Evolutionary conservation across 92 coral and sea anemone species (phyloP).

Genomic region (Zoanthus sociatus): DNA sequence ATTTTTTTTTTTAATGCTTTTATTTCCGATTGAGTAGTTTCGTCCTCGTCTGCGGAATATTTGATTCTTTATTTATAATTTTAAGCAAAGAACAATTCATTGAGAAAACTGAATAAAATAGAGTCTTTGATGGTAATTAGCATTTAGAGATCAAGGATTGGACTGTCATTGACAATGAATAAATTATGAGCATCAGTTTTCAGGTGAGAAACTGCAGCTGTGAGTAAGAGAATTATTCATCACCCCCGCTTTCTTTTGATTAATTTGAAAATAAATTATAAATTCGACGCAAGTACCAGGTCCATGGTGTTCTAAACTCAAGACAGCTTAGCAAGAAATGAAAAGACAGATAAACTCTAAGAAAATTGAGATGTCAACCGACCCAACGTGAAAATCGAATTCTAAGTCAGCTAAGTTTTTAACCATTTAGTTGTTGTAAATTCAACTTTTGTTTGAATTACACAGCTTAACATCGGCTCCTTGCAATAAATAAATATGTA

Average conservation of each 20-base stretch:
- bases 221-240: conserved; percentile 35
- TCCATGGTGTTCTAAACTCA: conserved; percentile 10
- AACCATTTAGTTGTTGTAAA: conserved; percentile 4
- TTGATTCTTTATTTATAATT: conserved; percentile 5
- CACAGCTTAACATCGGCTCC: background rate
- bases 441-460: background rate
- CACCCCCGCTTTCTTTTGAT: conserved; percentile 50
- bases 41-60: background rate
- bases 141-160: conserved; percentile 79
- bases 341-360: background rate
- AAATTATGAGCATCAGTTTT: conserved; percentile 81
- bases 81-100: conserved; percentile 20
- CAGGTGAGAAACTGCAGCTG: conserved; percentile 67
- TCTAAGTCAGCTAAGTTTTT: background rate
- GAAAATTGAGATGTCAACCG: background rate
- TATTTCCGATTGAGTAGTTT: background rate
- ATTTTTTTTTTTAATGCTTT: background rate
- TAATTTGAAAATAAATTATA: conserved; percentile 47
- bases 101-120: conserved; percentile 28
- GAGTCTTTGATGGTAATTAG: conserved; percentile 71
- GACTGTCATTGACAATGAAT: conserved; percentile 68
- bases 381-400: background rate
- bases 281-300: conserved; percentile 39
- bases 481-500: conserved; percentile 9
- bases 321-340: conserved; percentile 20